Base-by-base conservation (phyloP, 2,113 vertebrate species). In the Cyprinodon brontotheroides region DNA sequence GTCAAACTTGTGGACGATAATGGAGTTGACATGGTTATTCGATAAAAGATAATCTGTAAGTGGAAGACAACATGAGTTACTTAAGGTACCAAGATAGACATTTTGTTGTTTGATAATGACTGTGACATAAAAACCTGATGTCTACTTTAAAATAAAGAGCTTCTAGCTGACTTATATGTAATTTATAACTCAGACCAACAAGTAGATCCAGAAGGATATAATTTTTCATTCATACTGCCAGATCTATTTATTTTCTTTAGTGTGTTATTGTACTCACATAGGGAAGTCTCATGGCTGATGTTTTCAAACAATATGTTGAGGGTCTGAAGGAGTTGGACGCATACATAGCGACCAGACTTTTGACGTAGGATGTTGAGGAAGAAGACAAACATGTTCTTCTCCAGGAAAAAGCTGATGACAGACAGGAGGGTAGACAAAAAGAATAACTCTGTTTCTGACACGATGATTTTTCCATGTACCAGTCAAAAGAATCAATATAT, bases 341-440 rank as follows among this genome's bases (percentile, higher is more conserved):
- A 99, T 38, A 99, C 98, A 0, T 99, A 99, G 40, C 97, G 97
- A 22, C 98, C 98, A 0, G 98, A 99, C 76, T 97, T 99, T 93
- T 99, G 98, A 5, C 97, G 95, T 59, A 99, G 91, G 82, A 99
- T 99, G 93, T 99, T 99, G 91, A 99, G 83, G 90, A 99, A 99
- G 93, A 98, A 99, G 67, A 96, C 97, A 91, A 99, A 97, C 98
- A 99, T 98, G 87, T 99, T 99, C 94, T 99, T 99, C 93, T 99
- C 98, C 93, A 99, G 91, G 92, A 99, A 99, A 92, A 99, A 99
- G 90, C 98, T 99, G 66, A 53, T 64, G 22, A 77, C 43, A 73
- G 0, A 29, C 17, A 72, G 1, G 11, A 64, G 36, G 8, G 40
- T 0, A 63, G 8, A 74, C 57, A 70, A 6, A 68, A 36, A 62